These are phyloP conservation scores for Heterodera filipjevi DNA, from an alignment of 2,888 invertebrate species.

Conservation along the genomic window DNA sequence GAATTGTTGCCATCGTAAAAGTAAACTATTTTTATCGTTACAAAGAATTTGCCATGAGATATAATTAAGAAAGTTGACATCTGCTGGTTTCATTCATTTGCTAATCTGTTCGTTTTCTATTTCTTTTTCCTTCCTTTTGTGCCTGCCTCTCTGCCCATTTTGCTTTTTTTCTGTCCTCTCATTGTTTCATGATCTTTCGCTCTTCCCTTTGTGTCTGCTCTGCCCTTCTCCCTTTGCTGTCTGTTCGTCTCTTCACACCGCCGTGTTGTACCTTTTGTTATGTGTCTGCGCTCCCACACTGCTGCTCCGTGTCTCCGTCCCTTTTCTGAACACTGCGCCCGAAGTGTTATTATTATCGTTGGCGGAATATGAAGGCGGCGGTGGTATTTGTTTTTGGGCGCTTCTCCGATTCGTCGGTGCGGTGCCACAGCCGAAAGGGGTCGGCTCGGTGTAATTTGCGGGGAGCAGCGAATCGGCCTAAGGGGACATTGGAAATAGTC, in stretches of 20 bases:
- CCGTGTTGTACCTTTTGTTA: slow-evolving; percentile 31
- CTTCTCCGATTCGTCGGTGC: slow-evolving; percentile 18
- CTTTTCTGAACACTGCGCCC: neutral
- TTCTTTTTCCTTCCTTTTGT: too few species aligned
- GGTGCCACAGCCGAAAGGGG: slow-evolving; percentile 32
- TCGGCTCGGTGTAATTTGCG: slow-evolving; percentile 53
- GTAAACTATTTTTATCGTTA: neutral
- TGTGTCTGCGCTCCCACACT: slow-evolving; percentile 20
- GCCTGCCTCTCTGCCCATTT: too few species aligned
- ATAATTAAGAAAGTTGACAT: too few species aligned
- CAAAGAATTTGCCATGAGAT: neutral
- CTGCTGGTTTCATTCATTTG: too few species aligned
- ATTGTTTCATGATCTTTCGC: too few species aligned
- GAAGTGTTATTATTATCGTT: neutral
- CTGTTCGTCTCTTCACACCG: slow-evolving; percentile 22
- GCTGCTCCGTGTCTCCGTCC: slow-evolving; percentile 1
- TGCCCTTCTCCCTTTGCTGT: neutral
- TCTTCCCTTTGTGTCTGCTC: neutral
- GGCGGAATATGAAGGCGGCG: slow-evolving; percentile 19
- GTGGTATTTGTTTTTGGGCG: slow-evolving; percentile 33
- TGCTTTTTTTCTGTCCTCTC: too few species aligned
- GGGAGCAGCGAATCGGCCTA: slow-evolving; percentile 61
- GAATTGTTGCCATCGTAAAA: neutral
- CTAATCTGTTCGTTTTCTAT: too few species aligned
- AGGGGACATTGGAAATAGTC: slow-evolving; percentile 25